Base-by-base conservation (phyloP, 2,797 vertebrate genomes). In the Liparis tanakae region DNA sequence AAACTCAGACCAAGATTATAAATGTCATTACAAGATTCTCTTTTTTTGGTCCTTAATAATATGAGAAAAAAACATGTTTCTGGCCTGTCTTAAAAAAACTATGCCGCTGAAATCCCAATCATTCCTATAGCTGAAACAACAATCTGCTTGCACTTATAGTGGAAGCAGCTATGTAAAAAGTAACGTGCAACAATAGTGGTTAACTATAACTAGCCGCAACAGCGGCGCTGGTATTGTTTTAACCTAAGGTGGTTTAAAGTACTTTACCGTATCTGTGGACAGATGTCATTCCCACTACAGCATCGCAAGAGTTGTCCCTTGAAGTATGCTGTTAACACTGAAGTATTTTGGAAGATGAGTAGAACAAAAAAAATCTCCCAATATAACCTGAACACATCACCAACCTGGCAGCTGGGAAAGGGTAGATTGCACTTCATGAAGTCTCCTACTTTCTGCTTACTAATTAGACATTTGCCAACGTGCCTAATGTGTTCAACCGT, bases 381-480 rank as follows among this genome's bases (percentile, higher is more conserved):
- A n/a, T 46, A 46, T 50, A 58, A 61, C 34, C 37, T n/a, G n/a
- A 37, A 70, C 43, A 46, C 34, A 50, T 18, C 50, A 50, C 13
- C 4, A 13, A 56, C 9, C 51, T 54, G 60, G 36, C 54, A 58
- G 34, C 4, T 41, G 54, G 56, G 7, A 58, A 43, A 64, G 44
- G 55, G 43, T 74, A 54, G 8, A 61, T 30, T 30, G 7, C 25
- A 44, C 48, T 55, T 67, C 58, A 62, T 62, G 20, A 53, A 43
- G n/a, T 54, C 59, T 65, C 36, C 33, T 39, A 61, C 41, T 44
- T 15, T 60, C 62, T 66, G 18, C 39, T n/a, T 60, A 30, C 58
- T 79, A 84, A 84, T 80, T 76, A 88, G 70, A 81, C 74, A 62
- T 83, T 85, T 76, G 70, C 72, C 65, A 72, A 66, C 71, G 67